These are phyloP conservation scores for Hyposoter dolosus DNA, from an alignment of 2,888 invertebrate genomes.

Conservation along the genomic window DNA sequence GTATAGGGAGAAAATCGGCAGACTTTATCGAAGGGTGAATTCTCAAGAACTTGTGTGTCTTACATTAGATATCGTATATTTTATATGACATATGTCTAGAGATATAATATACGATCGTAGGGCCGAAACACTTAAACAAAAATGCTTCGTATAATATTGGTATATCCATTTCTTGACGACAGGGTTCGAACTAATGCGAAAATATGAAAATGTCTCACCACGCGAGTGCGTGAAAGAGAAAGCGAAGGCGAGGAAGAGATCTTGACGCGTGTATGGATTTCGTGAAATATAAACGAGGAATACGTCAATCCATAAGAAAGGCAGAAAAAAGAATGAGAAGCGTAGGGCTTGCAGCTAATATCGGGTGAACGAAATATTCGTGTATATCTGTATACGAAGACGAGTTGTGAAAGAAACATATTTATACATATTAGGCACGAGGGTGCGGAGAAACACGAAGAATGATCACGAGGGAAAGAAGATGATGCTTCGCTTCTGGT, in stretches of 20 bases:
- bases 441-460: constrained; percentile 42
- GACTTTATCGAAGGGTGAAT: constrained; percentile 32
- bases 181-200: constrained; percentile 13
- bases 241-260: background rate
- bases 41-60: constrained; percentile 31
- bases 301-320: constrained; percentile 5
- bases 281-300: constrained; percentile 48
- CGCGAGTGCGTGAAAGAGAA: background rate
- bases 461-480: constrained; percentile 49
- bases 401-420: background rate
- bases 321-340: constrained; percentile 17
- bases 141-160: constrained; percentile 66
- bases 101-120: constrained; percentile 49
- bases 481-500: constrained; percentile 58
- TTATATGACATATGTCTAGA: constrained; percentile 34
- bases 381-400: background rate
- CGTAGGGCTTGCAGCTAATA: constrained; percentile 26
- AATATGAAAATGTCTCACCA: background rate
- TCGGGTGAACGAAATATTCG: background rate
- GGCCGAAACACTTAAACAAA: constrained; percentile 52
- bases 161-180: constrained; percentile 52
- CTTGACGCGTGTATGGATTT: constrained; percentile 54
- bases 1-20: constrained; percentile 31
- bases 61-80: constrained; percentile 16
- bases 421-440: constrained; percentile 25